Conservation (phyloP, 2,113 vertebrate species). For the Ornithorhynchus anatinus region DNA sequence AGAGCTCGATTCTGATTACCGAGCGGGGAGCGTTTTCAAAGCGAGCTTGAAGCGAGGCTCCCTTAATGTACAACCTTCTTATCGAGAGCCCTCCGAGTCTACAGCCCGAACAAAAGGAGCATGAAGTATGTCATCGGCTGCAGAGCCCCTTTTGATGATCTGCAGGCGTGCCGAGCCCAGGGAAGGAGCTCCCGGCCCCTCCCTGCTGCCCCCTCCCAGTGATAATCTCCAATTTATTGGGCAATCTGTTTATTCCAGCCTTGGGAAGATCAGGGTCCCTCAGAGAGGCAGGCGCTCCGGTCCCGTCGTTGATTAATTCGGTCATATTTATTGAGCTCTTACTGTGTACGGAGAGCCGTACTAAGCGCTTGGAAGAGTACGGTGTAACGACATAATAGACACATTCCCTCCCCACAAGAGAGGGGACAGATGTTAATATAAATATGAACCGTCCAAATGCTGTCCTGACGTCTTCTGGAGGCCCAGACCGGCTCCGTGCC, state of each 20-base stretch:
- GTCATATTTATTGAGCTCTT: too few species aligned
- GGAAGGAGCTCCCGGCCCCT: not conserved
- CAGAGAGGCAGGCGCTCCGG: too few species aligned
- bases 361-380: too few species aligned
- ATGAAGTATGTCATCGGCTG: not conserved
- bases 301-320: too few species aligned
- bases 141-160: too few species aligned
- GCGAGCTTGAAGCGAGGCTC: not conserved
- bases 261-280: not conserved
- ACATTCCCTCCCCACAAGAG: too few species aligned
- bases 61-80: not conserved
- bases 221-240: not conserved
- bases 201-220: not conserved
- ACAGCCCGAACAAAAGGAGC: not conserved
- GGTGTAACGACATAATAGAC: too few species aligned
- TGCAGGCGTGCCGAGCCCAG: not conserved
- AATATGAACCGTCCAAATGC: too few species aligned
- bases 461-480: too few species aligned
- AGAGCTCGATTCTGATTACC: not conserved
- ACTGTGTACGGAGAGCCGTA: too few species aligned
- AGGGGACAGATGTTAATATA: too few species aligned
- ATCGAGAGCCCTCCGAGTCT: not conserved
- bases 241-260: not conserved
- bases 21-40: not conserved
- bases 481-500: too few species aligned